Evolutionary conservation across 2,797 vertebrate genomes (phyloP).

Genomic region (Intellagama lesueurii): DNA sequence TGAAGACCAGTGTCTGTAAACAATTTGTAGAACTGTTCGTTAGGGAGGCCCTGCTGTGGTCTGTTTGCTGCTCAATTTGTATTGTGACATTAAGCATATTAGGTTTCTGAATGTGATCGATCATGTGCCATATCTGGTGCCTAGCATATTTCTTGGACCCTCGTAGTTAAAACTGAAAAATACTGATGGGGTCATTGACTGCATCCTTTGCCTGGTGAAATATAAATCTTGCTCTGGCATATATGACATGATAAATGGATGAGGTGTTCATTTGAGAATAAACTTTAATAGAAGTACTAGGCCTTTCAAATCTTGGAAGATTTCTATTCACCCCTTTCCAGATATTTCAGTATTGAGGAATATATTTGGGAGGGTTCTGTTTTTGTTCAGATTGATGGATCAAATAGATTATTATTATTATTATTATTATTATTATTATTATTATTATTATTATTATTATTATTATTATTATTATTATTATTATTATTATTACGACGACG

Average conservation of each 20-base stretch:
- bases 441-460: too few relatives aligned
- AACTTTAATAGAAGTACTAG: background rate
- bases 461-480: too few relatives aligned
- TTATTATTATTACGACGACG: too few relatives aligned
- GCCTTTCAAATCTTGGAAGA: background rate
- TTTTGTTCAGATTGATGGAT: background rate
- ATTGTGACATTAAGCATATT: slow-evolving; percentile 44
- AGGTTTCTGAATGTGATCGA: slow-evolving; percentile 10
- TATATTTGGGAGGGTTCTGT: background rate
- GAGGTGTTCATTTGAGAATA: background rate
- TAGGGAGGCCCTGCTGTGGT: background rate
- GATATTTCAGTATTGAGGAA: slow-evolving; percentile 4
- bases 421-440: too few relatives aligned
- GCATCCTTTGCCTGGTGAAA: slow-evolving; percentile 24
- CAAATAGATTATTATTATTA: background rate
- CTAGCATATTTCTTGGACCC: slow-evolving; percentile 16
- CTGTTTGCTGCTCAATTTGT: slow-evolving; percentile 30
- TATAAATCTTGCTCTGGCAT: slow-evolving; percentile 16
- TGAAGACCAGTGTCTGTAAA: background rate
- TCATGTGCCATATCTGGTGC: slow-evolving; percentile 8
- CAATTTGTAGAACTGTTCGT: background rate
- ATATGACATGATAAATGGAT: slow-evolving; percentile 21
- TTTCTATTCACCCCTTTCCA: background rate
- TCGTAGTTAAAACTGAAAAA: slow-evolving; percentile 19
- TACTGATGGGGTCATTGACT: slow-evolving; percentile 23